Percentiles rank a stretch among this genome's conserved stretches.
Conservation (phyloP, 2,888 invertebrate species). For the Lasius platythorax region DNA sequence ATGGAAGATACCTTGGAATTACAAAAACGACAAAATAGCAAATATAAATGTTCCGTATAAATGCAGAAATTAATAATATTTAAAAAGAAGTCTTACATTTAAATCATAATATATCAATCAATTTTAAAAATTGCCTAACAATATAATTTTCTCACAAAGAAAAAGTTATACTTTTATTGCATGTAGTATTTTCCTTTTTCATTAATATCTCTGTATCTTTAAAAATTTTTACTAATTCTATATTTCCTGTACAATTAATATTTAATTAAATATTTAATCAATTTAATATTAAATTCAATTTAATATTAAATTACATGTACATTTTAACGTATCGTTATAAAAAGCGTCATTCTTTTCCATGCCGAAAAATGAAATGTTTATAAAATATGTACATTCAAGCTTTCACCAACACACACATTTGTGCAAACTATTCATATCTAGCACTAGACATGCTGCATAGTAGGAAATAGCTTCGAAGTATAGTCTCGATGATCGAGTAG, state of each 20-base stretch:
- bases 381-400: constrained; percentile 3
- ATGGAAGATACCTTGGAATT: not conserved
- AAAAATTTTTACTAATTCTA: not conserved
- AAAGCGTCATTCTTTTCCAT: not conserved
- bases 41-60: not conserved
- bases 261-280: too few species aligned
- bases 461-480: constrained; percentile 22
- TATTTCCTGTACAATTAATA: not conserved
- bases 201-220: not conserved
- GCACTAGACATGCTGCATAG: constrained; percentile 10
- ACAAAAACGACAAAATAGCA: not conserved
- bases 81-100: not conserved
- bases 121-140: not conserved
- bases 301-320: not conserved
- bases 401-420: not conserved
- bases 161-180: not conserved
- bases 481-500: constrained; percentile 46
- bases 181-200: not conserved
- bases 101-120: not conserved
- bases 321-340: not conserved
- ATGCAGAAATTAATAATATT: not conserved
- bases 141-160: not conserved
- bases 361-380: not conserved
- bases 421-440: constrained; percentile 14
- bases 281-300: too few species aligned